Evolutionary conservation across 2,797 vertebrate species (phyloP).

Genomic region (Ptychobarbus kaznakovi): DNA sequence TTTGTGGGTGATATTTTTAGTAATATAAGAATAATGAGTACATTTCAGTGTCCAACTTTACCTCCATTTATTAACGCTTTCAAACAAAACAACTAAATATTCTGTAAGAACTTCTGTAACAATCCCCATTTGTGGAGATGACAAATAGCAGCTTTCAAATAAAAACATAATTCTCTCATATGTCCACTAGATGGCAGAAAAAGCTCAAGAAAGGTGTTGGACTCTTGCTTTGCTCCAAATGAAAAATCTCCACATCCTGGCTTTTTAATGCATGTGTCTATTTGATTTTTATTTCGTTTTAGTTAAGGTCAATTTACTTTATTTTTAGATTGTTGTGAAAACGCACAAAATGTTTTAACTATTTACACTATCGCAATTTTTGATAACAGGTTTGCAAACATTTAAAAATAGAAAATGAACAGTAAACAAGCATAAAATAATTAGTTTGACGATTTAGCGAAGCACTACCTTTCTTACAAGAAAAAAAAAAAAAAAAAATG

Average conservation of each 20-base stretch:
- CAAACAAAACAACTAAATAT: neutral
- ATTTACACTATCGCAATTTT: neutral
- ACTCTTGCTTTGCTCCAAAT: neutral
- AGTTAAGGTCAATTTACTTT: neutral
- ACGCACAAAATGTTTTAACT: neutral
- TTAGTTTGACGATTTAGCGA: neutral
- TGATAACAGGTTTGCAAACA: neutral
- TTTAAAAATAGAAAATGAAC: neutral
- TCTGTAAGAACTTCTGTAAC: neutral
- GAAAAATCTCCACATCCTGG: neutral
- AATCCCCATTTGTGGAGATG: neutral
- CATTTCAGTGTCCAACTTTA: neutral
- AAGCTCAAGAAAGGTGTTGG: neutral
- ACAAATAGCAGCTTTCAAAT: neutral
- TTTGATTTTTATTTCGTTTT: neutral
- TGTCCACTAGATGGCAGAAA: slow-evolving; percentile 46
- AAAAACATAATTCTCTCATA: neutral
- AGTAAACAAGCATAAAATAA: neutral
- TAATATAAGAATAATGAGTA: neutral
- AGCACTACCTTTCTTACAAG: neutral
- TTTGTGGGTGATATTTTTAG: neutral
- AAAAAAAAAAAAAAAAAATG: no score
- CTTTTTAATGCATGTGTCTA: neutral
- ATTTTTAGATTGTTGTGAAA: neutral
- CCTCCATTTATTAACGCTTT: neutral